These are phyloP conservation scores for Callaeas wilsoni DNA, from an alignment of 2,113 vertebrate species.

Conservation along the genomic window DNA sequence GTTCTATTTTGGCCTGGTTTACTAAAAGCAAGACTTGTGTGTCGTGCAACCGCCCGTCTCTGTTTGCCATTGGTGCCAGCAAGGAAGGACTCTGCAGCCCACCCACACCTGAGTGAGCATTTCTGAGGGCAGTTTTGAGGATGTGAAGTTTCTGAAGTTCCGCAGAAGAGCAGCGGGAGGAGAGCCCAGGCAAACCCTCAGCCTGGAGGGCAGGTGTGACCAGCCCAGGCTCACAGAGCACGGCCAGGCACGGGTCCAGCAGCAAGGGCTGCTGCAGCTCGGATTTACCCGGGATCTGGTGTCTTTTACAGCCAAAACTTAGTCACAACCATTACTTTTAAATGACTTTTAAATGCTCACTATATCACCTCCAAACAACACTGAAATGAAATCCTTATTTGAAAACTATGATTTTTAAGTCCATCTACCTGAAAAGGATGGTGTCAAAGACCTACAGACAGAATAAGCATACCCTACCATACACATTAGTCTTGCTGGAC, in stretches of 20 bases:
- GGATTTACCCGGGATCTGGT: background rate
- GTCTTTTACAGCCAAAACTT: background rate
- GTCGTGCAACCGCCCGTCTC: fast-evolving
- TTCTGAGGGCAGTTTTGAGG: background rate
- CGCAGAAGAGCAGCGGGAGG: background rate
- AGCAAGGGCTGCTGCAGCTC: background rate
- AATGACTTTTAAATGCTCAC: background rate
- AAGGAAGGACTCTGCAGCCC: background rate
- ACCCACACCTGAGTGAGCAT: background rate
- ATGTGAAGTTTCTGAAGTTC: background rate
- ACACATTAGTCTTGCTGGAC: background rate
- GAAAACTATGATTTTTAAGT: background rate
- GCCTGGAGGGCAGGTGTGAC: background rate
- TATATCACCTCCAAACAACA: background rate
- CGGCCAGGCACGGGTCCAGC: background rate
- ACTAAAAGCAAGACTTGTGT: background rate
- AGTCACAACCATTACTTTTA: background rate
- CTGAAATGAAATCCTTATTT: background rate
- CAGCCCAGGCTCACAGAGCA: background rate
- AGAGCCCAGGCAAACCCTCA: background rate
- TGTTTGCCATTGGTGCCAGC: background rate
- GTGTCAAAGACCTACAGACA: background rate
- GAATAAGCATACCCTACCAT: background rate
- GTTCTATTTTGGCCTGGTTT: background rate
- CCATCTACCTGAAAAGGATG: background rate